phyloP scores from a whole-genome alignment of 1,140 invertebrate species.

The Acromyrmex echinatior region DNA sequence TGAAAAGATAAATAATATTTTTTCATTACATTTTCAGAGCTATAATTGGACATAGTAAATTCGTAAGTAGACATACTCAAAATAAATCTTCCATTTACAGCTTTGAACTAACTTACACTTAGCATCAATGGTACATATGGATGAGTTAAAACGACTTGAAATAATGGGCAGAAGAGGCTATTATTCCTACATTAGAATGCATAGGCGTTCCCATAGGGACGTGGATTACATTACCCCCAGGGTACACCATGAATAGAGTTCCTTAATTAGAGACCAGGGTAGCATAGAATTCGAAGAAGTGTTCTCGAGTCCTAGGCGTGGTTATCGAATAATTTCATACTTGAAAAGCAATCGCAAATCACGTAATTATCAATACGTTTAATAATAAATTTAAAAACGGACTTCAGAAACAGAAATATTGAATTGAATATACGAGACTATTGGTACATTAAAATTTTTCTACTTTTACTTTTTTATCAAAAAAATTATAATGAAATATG shows the following conservation, averaged over 20 bases:
- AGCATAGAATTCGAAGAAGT: constrained; percentile 71
- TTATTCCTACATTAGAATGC: constrained; percentile 72
- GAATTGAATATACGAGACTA: background rate
- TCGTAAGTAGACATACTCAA: constrained; percentile 13
- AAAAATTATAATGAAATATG: background rate
- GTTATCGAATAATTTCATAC: constrained; percentile 14
- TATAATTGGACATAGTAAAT: constrained; percentile 42
- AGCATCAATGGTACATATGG: background rate
- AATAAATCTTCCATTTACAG: background rate
- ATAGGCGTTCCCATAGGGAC: constrained; percentile 56
- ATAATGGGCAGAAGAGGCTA: constrained; percentile 24
- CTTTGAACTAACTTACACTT: constrained; percentile 12
- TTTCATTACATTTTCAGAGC: background rate
- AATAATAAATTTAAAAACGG: background rate
- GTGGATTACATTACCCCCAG: constrained; percentile 55
- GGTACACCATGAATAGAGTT: constrained; percentile 75
- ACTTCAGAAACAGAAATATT: background rate
- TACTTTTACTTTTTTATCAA: background rate
- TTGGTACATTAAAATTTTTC: background rate
- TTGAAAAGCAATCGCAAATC: background rate
- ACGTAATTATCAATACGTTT: background rate
- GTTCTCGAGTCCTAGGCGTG: constrained; percentile 59
- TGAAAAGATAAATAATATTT: background rate
- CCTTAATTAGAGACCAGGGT: constrained; percentile 78
- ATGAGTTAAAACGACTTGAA: background rate